Conservation (phyloP, 2,113 vertebrate species). For the Euleptes europaea region DNA sequence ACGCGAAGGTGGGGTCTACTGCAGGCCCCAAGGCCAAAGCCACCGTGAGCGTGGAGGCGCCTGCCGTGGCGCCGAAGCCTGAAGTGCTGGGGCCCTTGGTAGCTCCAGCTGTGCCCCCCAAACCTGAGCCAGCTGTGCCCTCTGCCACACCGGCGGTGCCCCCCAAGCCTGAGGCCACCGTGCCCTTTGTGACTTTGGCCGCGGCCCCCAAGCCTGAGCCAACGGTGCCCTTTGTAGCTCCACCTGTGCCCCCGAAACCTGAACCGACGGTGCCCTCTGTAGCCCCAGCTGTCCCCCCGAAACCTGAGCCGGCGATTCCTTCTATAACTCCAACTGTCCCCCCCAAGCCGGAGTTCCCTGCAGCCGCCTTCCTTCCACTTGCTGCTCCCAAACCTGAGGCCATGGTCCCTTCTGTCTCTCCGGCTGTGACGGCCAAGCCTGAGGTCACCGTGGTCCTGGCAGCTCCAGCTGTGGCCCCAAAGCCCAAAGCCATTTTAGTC, state of each 20-base stretch:
- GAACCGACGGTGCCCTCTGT: background rate
- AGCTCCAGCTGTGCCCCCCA: background rate
- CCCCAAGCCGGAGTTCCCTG: background rate
- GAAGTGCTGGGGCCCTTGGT: background rate
- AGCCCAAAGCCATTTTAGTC: slow-evolving; percentile 34
- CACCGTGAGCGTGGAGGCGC: background rate
- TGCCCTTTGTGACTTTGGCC: background rate
- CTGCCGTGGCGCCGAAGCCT: background rate
- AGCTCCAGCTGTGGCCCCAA: slow-evolving; percentile 18
- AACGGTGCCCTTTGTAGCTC: background rate
- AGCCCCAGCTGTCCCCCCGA: background rate
- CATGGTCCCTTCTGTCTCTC: background rate
- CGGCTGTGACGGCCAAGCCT: background rate
- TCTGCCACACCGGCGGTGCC: background rate
- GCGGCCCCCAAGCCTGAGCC: background rate
- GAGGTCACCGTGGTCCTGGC: background rate
- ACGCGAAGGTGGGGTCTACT: background rate
- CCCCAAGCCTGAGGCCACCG: background rate
- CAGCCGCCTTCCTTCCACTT: background rate
- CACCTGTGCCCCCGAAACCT: background rate
- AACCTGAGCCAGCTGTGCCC: background rate
- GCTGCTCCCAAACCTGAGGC: background rate
- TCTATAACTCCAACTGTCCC: background rate
- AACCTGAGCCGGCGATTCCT: background rate
- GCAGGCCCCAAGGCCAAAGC: background rate